These are phyloP conservation scores for Hexactinellida sp. DNA, from an alignment of 37 sponge, comb jelly and placozoan genomes.

Conservation along the genomic window DNA sequence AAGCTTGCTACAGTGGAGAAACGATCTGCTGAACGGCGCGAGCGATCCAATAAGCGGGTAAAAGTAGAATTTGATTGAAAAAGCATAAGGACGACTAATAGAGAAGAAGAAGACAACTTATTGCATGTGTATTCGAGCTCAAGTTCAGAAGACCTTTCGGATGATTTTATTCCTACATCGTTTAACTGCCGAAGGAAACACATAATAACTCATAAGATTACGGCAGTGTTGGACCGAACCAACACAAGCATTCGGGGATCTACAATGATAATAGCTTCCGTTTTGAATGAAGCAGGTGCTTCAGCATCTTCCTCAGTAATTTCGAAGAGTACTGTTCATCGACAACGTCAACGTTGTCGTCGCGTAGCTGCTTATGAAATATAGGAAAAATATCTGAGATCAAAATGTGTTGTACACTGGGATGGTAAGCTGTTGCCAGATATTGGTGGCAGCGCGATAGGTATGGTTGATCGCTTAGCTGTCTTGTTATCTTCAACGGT, in stretches of 20 bases:
- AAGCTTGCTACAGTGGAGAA: no score
- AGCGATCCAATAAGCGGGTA: no score
- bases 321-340: not conserved
- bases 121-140: no score
- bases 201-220: no score
- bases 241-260: not conserved
- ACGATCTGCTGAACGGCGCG: no score
- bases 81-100: no score
- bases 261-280: not conserved
- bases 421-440: not conserved
- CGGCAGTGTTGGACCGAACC: not conserved
- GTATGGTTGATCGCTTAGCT: not conserved
- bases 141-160: no score
- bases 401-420: not conserved
- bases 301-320: not conserved
- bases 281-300: not conserved
- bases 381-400: not conserved
- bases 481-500: not conserved
- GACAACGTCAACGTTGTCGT: not conserved
- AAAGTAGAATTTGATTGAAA: no score
- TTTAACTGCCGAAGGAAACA: no score
- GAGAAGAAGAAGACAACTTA: no score
- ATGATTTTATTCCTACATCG: no score
- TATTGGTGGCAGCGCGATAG: not conserved
- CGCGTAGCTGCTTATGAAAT: not conserved